Base-by-base conservation (phyloP, 2,113 vertebrate genomes). In the Eulacestoma nigropectus region DNA sequence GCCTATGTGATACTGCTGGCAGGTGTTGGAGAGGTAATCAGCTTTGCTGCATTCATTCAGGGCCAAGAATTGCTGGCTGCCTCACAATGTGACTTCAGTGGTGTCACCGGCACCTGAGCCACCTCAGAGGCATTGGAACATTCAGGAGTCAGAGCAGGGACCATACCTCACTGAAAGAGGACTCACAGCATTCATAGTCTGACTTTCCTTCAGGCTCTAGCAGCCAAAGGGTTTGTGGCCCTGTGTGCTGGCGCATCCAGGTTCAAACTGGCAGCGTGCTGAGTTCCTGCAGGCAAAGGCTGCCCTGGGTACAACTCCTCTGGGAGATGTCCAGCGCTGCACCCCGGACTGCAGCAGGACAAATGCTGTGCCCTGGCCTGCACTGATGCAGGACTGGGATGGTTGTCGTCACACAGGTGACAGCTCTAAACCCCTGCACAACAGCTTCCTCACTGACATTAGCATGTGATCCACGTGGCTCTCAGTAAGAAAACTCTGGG, bases 281-380 rank as follows among this genome's bases (percentile, higher is more conserved):
- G 72, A 79, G 56, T 7, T 72, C 47, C 35, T 42, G 27, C 49
- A 59, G 42, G 62, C 16, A 29, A 8, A 53, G 47, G 35, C 53
- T 75, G 52, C 6, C 27, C 9, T 0, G 4, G 33, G 26, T 17
- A 9, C 0, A 0, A 19, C 16, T 82, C 5, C 55, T 60, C 10
- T 47, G 11, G 56, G 60, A 78, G 29, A 60, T 21, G 18, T 26
- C 20, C 39, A n/a, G 23, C 0, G 0, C 73, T 72, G n/a, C 9
- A 1, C 0, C 20, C 21, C 0, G 0, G 49, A 7, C 8, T 29
- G 78, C 39, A 53, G 29, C 0, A 1, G 82, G 18, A 63, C 22
- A 9, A 49, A 6, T 4, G 9, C 19, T 37, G 90, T 0, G 1
- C 35, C 62, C 70, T 32, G 84, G 21, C 41, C 75, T 69, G n/a